Evolutionary conservation across 2,113 vertebrate species (phyloP).

Genomic region (Danio rerio): DNA sequence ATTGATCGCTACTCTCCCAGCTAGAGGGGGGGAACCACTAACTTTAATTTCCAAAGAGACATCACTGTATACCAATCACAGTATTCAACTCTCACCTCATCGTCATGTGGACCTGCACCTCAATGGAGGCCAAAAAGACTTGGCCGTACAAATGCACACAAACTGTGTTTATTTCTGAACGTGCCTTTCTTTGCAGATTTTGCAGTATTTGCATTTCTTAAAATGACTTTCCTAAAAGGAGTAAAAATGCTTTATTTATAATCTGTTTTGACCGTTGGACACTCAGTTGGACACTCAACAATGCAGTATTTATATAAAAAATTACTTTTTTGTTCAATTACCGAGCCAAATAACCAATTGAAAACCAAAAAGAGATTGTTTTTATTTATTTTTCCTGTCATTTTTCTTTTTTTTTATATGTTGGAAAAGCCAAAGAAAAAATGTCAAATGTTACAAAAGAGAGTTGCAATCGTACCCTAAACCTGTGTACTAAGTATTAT

Average conservation of each 20-base stretch:
- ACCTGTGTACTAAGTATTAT: conserved; percentile 71
- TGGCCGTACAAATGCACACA: conserved; percentile 67
- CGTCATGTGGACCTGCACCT: conserved; percentile 72
- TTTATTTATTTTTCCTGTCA: conserved; percentile 72
- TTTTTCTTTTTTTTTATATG: conserved; percentile 71
- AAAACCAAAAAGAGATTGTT: conserved; percentile 71
- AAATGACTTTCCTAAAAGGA: conserved; percentile 62
- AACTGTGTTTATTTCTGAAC: conserved; percentile 65
- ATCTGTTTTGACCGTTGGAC: conserved; percentile 67
- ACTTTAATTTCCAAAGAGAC: conserved; percentile 9
- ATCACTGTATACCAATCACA: conserved; percentile 70
- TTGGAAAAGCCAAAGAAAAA: conserved; percentile 71
- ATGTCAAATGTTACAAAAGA: conserved; percentile 65
- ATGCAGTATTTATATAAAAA: conserved; percentile 77
- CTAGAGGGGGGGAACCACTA: conserved; percentile 72
- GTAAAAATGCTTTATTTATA: conserved; percentile 68
- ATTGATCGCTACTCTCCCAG: conserved; percentile 93
- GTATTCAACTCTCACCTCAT: conserved; percentile 79
- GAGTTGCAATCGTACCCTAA: conserved; percentile 72
- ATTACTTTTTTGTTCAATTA: conserved; percentile 66
- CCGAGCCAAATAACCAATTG: conserved; percentile 77
- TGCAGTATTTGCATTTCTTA: conserved; percentile 69
- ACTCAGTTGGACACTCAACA: conserved; percentile 64
- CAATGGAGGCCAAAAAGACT: conserved; percentile 65
- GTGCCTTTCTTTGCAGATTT: conserved; percentile 73